Conservation (phyloP, 2,113 vertebrate species). For the Panthera uncia region DNA sequence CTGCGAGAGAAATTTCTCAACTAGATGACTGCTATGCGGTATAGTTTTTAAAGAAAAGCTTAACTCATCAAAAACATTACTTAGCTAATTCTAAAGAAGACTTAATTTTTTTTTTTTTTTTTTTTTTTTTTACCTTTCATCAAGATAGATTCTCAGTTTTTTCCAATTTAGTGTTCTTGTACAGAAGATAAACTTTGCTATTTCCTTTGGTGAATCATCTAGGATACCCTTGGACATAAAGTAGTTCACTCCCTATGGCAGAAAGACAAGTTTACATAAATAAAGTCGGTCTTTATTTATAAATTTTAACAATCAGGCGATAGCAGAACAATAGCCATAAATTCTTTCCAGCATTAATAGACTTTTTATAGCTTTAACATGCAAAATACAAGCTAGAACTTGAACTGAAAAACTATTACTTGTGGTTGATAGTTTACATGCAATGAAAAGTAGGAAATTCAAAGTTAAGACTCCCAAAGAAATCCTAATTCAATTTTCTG, state of each 20-base stretch:
- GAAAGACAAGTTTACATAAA: slow-evolving; percentile 78
- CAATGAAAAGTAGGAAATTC: slow-evolving; percentile 77
- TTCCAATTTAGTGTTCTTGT: slow-evolving; percentile 99
- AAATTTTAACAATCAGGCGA: slow-evolving; percentile 67
- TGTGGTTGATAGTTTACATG: slow-evolving; percentile 81
- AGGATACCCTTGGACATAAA: slow-evolving; percentile 98
- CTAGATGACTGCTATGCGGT: not conserved
- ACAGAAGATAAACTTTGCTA: slow-evolving; percentile 99
- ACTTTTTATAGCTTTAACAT: slow-evolving; percentile 79
- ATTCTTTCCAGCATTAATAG: slow-evolving; percentile 63
- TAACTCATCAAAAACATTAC: slow-evolving; percentile 28
- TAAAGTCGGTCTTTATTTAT: slow-evolving; percentile 53
- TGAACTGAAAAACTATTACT: slow-evolving; percentile 63
- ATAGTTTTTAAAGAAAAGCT: slow-evolving; percentile 43
- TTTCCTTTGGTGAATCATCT: slow-evolving; percentile 94
- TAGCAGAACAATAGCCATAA: slow-evolving; percentile 58
- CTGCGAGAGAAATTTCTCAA: slow-evolving; percentile 29
- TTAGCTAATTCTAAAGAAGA: slow-evolving; percentile 45
- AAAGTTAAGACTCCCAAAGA: slow-evolving; percentile 72
- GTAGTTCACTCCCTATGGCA: slow-evolving; percentile 94
- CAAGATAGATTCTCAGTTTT: slow-evolving; percentile 98
- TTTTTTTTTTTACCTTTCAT: slow-evolving; percentile 91
- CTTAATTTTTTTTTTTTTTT: not conserved
- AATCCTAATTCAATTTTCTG: slow-evolving; percentile 59
- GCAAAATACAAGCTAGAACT: slow-evolving; percentile 80